Conservation (phyloP, 2,888 invertebrate genomes). For the Teleogryllus oceanicus region DNA sequence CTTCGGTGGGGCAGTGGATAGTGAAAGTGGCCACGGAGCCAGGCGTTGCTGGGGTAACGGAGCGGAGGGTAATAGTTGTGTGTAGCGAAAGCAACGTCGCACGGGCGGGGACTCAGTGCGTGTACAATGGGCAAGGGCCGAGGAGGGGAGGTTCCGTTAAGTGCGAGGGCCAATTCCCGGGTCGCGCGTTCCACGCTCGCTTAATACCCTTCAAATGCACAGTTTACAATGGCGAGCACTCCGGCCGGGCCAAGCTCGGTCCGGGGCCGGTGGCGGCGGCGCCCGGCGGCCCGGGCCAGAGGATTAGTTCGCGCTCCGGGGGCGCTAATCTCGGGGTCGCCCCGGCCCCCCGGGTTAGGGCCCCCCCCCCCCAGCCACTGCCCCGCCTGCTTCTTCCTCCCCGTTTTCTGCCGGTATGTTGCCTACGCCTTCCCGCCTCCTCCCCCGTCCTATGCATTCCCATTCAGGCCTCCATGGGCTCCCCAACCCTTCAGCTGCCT, state of each 20-base stretch:
- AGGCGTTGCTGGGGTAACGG: too few relatives aligned
- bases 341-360: background rate
- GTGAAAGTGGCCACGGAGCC: too few relatives aligned
- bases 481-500: too few relatives aligned
- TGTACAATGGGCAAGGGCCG: slow-evolving; percentile 3
- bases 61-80: too few relatives aligned
- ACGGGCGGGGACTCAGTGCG: background rate
- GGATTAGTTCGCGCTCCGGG: background rate
- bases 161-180: slow-evolving; percentile 4
- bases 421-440: too few relatives aligned
- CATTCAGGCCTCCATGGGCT: too few relatives aligned
- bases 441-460: too few relatives aligned
- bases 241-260: background rate
- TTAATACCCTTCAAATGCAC: slow-evolving; percentile 18
- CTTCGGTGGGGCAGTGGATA: too few relatives aligned
- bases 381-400: background rate
- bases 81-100: background rate
- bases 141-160: background rate
- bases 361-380: background rate
- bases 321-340: slow-evolving; percentile 18
- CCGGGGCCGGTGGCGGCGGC: background rate
- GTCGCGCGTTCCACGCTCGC: slow-evolving; percentile 18
- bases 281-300: background rate
- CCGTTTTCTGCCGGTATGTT: background rate
- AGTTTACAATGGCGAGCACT: slow-evolving; percentile 18